Percentiles rank a stretch among this genome's conserved stretches.
Conservation (phyloP, 2,113 vertebrate genomes). For the Oreocharis arfaki region DNA sequence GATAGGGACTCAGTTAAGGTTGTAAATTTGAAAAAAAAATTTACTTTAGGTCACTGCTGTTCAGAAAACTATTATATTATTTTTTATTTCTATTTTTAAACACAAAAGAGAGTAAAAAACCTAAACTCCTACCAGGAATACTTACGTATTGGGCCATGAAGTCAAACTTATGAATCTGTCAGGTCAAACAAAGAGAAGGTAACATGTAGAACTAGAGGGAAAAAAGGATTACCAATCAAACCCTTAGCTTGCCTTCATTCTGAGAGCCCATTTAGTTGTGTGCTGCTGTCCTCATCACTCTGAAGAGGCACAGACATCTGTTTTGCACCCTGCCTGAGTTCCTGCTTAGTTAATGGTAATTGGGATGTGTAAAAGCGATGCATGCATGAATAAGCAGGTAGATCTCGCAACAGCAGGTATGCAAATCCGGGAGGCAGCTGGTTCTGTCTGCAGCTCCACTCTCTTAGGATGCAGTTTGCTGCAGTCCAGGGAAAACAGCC, state of each 20-base stretch:
- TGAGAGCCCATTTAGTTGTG: not conserved
- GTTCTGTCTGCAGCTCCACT: not conserved
- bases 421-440: constrained; percentile 14
- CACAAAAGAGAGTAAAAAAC: not conserved
- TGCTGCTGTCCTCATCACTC: not conserved
- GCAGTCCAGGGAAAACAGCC: not conserved
- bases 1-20: not conserved
- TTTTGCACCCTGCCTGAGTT: constrained; percentile 24
- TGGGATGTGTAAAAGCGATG: not conserved
- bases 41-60: not conserved
- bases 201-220: not conserved
- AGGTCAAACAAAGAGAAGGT: not conserved
- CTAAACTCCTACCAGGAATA: not conserved
- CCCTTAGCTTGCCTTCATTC: not conserved
- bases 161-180: not conserved
- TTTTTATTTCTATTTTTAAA: not conserved
- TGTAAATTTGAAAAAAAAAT: not conserved
- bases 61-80: not conserved
- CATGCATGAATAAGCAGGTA: constrained; percentile 45
- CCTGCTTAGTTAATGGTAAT: constrained; percentile 25
- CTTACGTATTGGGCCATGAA: not conserved
- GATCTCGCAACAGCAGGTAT: constrained; percentile 4
- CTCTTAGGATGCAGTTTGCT: not conserved
- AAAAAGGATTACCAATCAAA: not conserved
- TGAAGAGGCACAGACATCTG: constrained; percentile 16